A percentile compares a stretch with the other conserved stretches of the same genome.
phyloP scores from a whole-genome alignment of 2,797 vertebrate genomes.

The Gambusia yucatana region DNA sequence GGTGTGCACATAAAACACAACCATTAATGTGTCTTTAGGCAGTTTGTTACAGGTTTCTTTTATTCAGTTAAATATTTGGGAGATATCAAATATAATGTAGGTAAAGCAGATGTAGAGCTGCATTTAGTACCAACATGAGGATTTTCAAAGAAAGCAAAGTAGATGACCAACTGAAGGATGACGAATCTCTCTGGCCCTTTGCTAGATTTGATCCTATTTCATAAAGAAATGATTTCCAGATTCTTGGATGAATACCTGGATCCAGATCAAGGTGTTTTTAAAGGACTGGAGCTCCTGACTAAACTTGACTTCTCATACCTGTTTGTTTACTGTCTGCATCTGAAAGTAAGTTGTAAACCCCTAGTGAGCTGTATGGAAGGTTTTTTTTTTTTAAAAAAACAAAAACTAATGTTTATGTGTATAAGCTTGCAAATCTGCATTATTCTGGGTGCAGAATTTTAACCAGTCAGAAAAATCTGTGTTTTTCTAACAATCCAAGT shows the following conservation, averaged over 20 bases:
- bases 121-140: neutral
- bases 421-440: neutral
- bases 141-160: neutral
- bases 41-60: neutral
- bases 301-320: neutral
- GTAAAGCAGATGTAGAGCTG: neutral
- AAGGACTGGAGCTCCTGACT: neutral
- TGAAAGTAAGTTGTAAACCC: neutral
- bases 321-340: neutral
- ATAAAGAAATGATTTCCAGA: neutral
- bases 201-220: neutral
- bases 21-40: neutral
- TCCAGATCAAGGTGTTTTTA: neutral
- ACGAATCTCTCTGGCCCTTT: neutral
- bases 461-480: neutral
- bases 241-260: neutral
- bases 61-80: neutral
- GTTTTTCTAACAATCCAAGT: neutral
- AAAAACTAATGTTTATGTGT: neutral
- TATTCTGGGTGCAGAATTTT: neutral
- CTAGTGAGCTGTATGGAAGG: neutral
- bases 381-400: too few relatives aligned
- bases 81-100: neutral
- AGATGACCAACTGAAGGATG: neutral
- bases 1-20: neutral